Evolutionary conservation across 2,797 vertebrate species (phyloP), one percentile per base, ranked within the genome.

Genomic region (Anguilla megastoma): DNA sequence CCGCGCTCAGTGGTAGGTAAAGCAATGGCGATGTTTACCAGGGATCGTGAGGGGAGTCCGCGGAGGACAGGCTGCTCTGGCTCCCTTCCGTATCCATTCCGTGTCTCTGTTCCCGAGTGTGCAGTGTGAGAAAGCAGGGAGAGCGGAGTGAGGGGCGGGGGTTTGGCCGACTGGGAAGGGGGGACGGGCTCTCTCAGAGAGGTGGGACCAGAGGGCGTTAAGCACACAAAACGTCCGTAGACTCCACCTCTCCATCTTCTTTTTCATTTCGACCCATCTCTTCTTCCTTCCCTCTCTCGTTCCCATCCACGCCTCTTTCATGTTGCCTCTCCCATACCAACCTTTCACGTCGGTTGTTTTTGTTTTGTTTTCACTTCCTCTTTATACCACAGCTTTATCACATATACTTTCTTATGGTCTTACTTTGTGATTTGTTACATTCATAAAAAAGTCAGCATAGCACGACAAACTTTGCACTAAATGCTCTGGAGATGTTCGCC

Each of bases 81-180:
- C 97, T 97, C 95, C 97, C 97, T 96, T 99, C 98, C 94, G 97
- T 97, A 96, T 99, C 98, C 98, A 99, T 99, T 96, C 95, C 96
- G 94, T 88, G 92, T 93, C 93, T 93, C 92, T 90, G 91, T 92
- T 95, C 95, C 96, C 93, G 94, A 92, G 93, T 92, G 95, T 93
- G 94, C 93, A 92, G 95, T 94, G 93, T 93, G 90, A 91, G 93
- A 90, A 91, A 93, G 93, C 93, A 91, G 92, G 92, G 94, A 93
- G 94, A 91, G 92, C 91, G 92, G 92, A 95, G 94, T 94, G 93
- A 94, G 94, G 94, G 92, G 92, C 92, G 94, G 94, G 94, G 95
- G 93, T 92, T 93, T 94, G 94, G 94, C 93, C 93, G 94, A 93
- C 91, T 95, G 95, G 94, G 91, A 91, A 94, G 95, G 93, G 93